Conservation (phyloP, 2,888 invertebrate genomes). For the Coelogynopora nodosa region DNA sequence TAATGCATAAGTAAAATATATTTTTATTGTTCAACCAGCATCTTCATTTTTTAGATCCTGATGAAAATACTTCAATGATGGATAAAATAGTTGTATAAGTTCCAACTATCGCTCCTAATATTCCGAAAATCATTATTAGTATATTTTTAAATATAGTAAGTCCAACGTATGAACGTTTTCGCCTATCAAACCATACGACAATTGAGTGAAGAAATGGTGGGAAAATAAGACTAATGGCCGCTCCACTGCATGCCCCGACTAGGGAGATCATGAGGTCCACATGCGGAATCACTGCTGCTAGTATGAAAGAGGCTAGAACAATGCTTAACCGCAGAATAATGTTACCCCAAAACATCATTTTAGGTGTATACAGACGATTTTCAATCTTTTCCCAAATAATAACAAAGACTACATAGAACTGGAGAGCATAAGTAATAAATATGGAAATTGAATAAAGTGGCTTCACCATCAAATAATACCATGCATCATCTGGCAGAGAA, state of each 20-base stretch:
- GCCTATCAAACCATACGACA: no score
- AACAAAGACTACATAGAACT: conserved; percentile 87
- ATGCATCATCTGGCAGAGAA: conserved; percentile 36
- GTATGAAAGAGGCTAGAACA: neutral
- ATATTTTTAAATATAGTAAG: no score
- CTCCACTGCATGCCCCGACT: conserved; percentile 8
- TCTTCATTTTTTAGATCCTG: no score
- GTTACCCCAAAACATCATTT: neutral
- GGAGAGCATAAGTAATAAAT: conserved; percentile 84
- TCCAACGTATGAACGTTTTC: no score
- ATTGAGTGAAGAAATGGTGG: no score
- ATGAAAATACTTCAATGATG: no score
- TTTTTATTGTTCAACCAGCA: no score
- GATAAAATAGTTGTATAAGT: no score
- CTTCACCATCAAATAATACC: conserved; percentile 68
- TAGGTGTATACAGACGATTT: neutral
- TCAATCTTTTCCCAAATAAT: conserved; percentile 70
- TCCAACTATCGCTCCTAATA: no score
- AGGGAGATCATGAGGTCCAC: conserved; percentile 37
- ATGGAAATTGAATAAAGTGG: conserved; percentile 80
- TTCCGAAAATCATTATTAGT: no score
- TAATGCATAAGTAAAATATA: no score
- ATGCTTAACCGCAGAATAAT: neutral
- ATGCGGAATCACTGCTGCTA: neutral
- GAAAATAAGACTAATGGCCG: conserved; percentile 6